Evolutionary conservation across 2,888 invertebrate genomes (phyloP).

Genomic region (Arctia plantaginis): DNA sequence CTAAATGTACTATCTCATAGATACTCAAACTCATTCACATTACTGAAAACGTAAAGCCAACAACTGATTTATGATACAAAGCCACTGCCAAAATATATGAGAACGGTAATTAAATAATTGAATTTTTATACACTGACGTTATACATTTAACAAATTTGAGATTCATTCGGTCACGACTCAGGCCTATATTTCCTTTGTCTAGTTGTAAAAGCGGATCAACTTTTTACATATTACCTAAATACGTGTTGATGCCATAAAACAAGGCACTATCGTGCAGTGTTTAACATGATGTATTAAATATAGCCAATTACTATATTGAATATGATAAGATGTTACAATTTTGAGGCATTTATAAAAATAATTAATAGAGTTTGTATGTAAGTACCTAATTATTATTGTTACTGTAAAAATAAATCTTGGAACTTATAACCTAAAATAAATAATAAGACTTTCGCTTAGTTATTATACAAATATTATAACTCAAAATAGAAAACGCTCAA

Average conservation of each 20-base stretch:
- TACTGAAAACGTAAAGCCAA: constrained; percentile 12
- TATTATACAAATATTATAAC: not conserved
- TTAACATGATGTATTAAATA: not conserved
- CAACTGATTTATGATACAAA: constrained; percentile 44
- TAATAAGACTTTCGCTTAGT: not conserved
- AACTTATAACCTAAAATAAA: not conserved
- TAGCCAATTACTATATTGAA: not conserved
- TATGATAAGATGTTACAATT: not conserved
- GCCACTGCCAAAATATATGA: constrained; percentile 43
- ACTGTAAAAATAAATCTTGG: not conserved
- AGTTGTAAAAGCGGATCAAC: not conserved
- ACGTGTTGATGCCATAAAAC: not conserved
- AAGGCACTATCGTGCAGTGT: not conserved
- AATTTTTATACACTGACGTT: constrained; percentile 9
- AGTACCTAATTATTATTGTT: no score
- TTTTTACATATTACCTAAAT: not conserved
- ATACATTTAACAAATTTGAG: not conserved
- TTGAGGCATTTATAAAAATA: not conserved
- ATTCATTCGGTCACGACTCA: not conserved
- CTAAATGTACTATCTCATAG: constrained; percentile 11
- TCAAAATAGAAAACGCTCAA: not conserved
- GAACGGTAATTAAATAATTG: constrained; percentile 10
- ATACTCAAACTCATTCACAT: constrained; percentile 30
- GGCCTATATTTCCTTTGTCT: not conserved
- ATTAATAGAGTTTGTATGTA: no score